Evolutionary conservation across 2,888 invertebrate genomes (phyloP).

Genomic region (Scaptomyza cyrtandrae): DNA sequence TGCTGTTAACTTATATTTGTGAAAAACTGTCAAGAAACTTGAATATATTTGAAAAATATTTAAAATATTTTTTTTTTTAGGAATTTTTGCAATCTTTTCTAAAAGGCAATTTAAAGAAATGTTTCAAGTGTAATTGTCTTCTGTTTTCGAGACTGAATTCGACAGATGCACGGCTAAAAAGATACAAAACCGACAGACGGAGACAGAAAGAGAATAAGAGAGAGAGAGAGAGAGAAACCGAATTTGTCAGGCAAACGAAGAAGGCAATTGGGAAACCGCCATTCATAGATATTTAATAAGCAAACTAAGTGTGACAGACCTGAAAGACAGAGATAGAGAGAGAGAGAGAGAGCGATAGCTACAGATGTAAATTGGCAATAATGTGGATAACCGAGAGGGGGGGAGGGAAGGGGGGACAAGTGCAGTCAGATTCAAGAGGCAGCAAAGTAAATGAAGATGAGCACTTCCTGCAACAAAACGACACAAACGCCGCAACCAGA

Average conservation of each 20-base stretch:
- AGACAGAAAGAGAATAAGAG: not conserved
- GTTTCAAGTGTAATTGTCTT: not conserved
- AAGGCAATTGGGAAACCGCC: conserved; percentile 63
- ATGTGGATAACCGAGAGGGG: conserved; percentile 20
- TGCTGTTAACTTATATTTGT: too few species aligned
- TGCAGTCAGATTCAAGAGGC: conserved; percentile 33
- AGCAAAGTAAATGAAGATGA: conserved; percentile 79
- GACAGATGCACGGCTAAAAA: not conserved
- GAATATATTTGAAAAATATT: too few species aligned
- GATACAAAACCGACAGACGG: not conserved
- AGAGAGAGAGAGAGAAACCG: not conserved
- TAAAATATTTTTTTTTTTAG: too few species aligned
- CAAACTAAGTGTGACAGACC: conserved; percentile 40
- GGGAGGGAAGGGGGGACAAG: not conserved
- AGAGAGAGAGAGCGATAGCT: conserved; percentile 10
- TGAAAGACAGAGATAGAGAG: not conserved
- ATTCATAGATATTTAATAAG: conserved; percentile 82
- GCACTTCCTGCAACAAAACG: conserved; percentile 77
- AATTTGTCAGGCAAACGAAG: conserved; percentile 27
- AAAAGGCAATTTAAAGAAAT: too few species aligned
- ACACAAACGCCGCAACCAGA: conserved; percentile 52
- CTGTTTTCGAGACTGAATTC: not conserved
- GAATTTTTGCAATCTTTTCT: not conserved
- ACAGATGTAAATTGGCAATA: conserved; percentile 73
- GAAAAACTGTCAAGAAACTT: too few species aligned